These are phyloP conservation scores for Zaprionus nigranus DNA, from an alignment of 1,140 invertebrate species.

Conservation along the genomic window DNA sequence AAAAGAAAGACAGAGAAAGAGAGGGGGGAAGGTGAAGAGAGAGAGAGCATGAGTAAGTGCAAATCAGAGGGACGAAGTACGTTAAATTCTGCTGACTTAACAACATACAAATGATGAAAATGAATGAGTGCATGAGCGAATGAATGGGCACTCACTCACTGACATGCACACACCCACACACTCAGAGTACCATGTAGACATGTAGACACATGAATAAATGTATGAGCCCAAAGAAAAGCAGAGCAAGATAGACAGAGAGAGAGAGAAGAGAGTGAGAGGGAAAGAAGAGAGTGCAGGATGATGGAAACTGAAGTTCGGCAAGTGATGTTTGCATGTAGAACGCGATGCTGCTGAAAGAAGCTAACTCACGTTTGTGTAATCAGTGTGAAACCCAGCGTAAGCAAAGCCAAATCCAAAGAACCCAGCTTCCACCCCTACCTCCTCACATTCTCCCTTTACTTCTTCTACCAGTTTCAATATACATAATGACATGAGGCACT, in stretches of 20 bases:
- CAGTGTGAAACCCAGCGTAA: constrained; percentile 72
- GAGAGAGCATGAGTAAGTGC: constrained; percentile 55
- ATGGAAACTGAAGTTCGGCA: constrained; percentile 22
- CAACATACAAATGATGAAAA: constrained; percentile 82
- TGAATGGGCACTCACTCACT: constrained; percentile 52
- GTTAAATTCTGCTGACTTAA: constrained; percentile 81
- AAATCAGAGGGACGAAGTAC: constrained; percentile 70
- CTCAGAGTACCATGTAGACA: constrained; percentile 5
- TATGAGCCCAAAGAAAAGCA: constrained; percentile 45
- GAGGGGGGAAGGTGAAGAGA: too few relatives aligned
- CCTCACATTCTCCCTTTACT: background rate
- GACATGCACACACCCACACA: constrained; percentile 1
- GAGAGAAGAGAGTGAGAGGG: background rate
- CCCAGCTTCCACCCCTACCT: constrained; percentile 1
- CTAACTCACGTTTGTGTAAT: constrained; percentile 82
- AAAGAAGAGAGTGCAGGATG: background rate
- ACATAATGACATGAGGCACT: constrained; percentile 70
- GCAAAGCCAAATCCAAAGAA: constrained; percentile 43
- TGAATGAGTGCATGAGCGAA: constrained; percentile 74
- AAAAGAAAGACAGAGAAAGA: background rate
- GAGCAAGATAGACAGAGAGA: background rate
- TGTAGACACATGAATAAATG: constrained; percentile 68
- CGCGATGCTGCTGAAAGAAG: constrained; percentile 77
- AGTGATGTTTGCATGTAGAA: constrained; percentile 77
- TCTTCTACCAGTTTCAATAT: constrained; percentile 59